Evolutionary conservation across 2,797 vertebrate genomes (phyloP).

Genomic region (Balearica regulorum): DNA sequence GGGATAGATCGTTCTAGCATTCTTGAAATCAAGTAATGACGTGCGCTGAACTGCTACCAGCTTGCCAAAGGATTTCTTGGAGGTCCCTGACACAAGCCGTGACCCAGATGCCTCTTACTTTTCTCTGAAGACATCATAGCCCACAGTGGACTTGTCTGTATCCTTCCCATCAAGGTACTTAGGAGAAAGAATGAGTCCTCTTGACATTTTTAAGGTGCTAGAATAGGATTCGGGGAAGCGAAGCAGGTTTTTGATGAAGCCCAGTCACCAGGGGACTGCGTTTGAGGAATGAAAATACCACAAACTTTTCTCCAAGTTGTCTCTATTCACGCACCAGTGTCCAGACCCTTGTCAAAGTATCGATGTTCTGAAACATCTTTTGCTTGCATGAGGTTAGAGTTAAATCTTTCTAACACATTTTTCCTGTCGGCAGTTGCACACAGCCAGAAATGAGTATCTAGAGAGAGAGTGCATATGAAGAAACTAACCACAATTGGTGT

Average conservation of each 20-base stretch:
- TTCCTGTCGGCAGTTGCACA: not conserved
- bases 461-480: not conserved
- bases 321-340: not conserved
- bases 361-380: not conserved
- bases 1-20: not conserved
- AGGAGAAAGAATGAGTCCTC: not conserved
- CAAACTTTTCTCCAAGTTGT: not conserved
- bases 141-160: not conserved
- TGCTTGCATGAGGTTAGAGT: not conserved
- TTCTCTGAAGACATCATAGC: not conserved
- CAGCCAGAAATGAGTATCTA: not conserved
- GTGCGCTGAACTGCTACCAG: not conserved
- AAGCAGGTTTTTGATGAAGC: not conserved
- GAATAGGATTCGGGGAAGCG: not conserved
- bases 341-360: not conserved
- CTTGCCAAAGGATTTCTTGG: not conserved
- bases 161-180: not conserved
- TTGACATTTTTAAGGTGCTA: not conserved
- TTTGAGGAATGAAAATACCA: not conserved
- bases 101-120: not conserved
- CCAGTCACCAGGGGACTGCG: not conserved
- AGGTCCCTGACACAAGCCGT: not conserved
- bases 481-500: slow-evolving; percentile 33
- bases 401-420: slow-evolving; percentile 11
- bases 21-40: not conserved